phyloP scores from a whole-genome alignment of 2,797 vertebrate species.

The Rhyacichthys aspro region DNA sequence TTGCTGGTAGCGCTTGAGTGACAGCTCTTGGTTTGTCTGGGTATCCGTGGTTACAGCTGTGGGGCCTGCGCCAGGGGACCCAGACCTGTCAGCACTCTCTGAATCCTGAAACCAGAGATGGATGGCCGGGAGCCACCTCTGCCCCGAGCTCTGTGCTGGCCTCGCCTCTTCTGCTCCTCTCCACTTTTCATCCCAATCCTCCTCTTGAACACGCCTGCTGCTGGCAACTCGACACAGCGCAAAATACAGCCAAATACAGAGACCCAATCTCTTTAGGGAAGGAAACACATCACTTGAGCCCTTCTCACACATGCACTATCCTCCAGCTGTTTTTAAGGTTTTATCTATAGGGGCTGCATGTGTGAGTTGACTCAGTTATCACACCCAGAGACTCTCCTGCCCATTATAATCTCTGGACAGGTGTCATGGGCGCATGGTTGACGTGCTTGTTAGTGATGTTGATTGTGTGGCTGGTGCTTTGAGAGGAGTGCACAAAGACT shows the following conservation, averaged over 20 bases:
- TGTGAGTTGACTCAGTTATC: too few species aligned
- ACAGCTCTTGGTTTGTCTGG: conserved; percentile 73
- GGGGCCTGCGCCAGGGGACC: conserved; percentile 65
- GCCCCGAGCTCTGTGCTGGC: conserved; percentile 48
- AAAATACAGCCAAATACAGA: conserved; percentile 20
- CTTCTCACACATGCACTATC: too few species aligned
- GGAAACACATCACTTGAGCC: too few species aligned
- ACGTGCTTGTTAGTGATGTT: too few species aligned
- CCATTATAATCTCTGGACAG: too few species aligned
- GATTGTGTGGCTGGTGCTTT: too few species aligned
- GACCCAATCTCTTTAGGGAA: neutral
- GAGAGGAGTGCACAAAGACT: too few species aligned
- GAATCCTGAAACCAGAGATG: conserved; percentile 73
- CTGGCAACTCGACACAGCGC: conserved; percentile 19
- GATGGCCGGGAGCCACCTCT: conserved; percentile 62
- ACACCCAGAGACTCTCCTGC: too few species aligned
- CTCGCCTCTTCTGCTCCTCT: conserved; percentile 36
- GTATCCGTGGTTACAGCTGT: conserved; percentile 74
- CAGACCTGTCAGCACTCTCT: conserved; percentile 70
- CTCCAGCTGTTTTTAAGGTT: too few species aligned
- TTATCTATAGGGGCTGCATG: too few species aligned
- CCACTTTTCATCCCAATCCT: conserved; percentile 38
- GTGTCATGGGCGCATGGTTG: too few species aligned
- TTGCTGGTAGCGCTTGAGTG: conserved; percentile 64
- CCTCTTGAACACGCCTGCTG: conserved; percentile 24